phyloP scores from a whole-genome alignment of 2,797 vertebrate genomes.

The Syndactyla subalaris region DNA sequence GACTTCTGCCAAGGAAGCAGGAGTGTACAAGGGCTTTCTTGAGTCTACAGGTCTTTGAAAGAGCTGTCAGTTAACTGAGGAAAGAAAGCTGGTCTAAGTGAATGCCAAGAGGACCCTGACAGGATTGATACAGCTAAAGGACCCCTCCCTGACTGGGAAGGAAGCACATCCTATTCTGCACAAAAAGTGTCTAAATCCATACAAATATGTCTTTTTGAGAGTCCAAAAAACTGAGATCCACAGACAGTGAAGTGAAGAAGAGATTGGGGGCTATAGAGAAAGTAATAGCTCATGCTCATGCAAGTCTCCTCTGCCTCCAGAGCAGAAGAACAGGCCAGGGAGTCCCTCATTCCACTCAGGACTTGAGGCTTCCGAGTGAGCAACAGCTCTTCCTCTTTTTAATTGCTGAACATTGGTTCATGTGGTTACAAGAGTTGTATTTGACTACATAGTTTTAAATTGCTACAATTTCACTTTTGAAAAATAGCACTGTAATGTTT shows the following conservation, averaged over 20 bases:
- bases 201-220: not conserved
- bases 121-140: not conserved
- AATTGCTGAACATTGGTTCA: not conserved
- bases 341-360: not conserved
- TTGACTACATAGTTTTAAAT: not conserved
- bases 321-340: not conserved
- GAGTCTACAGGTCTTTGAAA: not conserved
- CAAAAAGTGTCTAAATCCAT: not conserved
- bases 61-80: not conserved
- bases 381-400: not conserved
- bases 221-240: not conserved
- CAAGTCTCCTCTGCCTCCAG: not conserved
- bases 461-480: not conserved
- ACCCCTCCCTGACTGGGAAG: not conserved
- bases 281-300: accelerated
- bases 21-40: not conserved
- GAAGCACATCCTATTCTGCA: not conserved
- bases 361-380: not conserved
- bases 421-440: not conserved
- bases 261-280: not conserved
- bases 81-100: not conserved
- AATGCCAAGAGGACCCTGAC: not conserved
- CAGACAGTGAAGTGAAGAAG: not conserved
- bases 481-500: not conserved
- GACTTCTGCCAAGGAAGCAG: not conserved